A percentile compares a stretch with the other conserved stretches of the same genome.
Evolutionary conservation across 2,797 vertebrate genomes (phyloP).

Genomic region (Macropodus opercularis): DNA sequence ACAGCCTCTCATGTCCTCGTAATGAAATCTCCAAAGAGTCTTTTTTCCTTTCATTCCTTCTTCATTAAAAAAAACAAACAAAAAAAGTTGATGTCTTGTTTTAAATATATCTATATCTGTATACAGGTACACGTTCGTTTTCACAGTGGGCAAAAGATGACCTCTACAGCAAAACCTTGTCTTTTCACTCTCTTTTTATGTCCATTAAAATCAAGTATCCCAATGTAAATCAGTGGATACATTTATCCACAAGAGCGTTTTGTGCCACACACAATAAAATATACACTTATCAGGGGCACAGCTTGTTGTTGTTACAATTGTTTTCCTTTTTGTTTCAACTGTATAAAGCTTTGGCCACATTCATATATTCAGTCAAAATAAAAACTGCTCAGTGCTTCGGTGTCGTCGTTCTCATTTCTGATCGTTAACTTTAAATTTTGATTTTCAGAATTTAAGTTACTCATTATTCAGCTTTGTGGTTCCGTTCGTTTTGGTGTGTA

Average conservation of each 20-base stretch:
- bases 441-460: constrained; percentile 72
- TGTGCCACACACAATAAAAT: constrained; percentile 85
- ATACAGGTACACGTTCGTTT: constrained; percentile 88
- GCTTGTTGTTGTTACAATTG: constrained; percentile 76
- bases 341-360: constrained; percentile 96
- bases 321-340: constrained; percentile 82
- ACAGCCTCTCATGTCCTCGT: constrained; percentile 87
- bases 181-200: constrained; percentile 78
- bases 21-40: constrained; percentile 87
- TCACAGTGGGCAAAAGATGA: constrained; percentile 97
- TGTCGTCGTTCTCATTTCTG: constrained; percentile 67
- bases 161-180: constrained; percentile 87
- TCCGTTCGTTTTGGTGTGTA: constrained; percentile 82
- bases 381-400: constrained; percentile 89
- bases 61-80: constrained; percentile 76
- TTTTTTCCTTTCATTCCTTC: constrained; percentile 79
- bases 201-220: constrained; percentile 88
- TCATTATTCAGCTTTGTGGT: constrained; percentile 79
- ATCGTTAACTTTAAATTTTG: constrained; percentile 69
- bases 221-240: constrained; percentile 83
- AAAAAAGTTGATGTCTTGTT: constrained; percentile 89
- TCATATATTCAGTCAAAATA: constrained; percentile 88
- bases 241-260: constrained; percentile 71
- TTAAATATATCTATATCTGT: constrained; percentile 91
- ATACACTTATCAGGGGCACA: constrained; percentile 82